Conservation (phyloP, 2,113 vertebrate species). For the Saimiri boliviensis region DNA sequence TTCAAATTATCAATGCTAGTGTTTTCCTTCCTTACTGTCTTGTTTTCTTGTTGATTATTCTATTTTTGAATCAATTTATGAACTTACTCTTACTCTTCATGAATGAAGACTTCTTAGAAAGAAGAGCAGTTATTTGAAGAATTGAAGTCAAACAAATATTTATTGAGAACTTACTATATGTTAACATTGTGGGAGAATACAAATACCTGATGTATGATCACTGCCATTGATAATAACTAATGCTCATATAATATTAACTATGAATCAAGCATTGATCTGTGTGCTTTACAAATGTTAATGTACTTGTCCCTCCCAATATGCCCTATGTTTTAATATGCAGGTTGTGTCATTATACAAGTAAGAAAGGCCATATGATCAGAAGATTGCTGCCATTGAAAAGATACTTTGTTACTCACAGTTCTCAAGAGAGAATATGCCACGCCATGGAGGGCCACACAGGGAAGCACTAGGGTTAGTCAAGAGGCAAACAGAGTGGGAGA, state of each 20-base stretch:
- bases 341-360: constrained; percentile 7
- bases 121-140: not conserved
- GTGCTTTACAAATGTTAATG: not conserved
- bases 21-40: constrained; percentile 16
- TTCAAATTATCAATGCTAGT: not conserved
- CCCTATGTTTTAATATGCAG: not conserved
- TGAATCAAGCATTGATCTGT: not conserved
- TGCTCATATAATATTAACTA: not conserved
- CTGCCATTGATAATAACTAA: not conserved
- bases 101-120: not conserved
- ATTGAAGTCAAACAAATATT: not conserved
- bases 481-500: not conserved
- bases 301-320: not conserved
- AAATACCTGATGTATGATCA: not conserved
- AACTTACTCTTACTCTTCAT: not conserved
- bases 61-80: constrained; percentile 5
- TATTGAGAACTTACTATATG: not conserved
- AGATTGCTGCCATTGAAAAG: not conserved
- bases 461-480: not conserved
- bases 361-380: not conserved
- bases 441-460: not conserved
- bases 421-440: not conserved
- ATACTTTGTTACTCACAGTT: not conserved
- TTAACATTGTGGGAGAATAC: not conserved
- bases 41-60: constrained; percentile 19